Evolutionary conservation across 2,797 vertebrate genomes (phyloP), one percentile per base, ranked within the genome.

Genomic region (Oophaga sylvatica): DNA sequence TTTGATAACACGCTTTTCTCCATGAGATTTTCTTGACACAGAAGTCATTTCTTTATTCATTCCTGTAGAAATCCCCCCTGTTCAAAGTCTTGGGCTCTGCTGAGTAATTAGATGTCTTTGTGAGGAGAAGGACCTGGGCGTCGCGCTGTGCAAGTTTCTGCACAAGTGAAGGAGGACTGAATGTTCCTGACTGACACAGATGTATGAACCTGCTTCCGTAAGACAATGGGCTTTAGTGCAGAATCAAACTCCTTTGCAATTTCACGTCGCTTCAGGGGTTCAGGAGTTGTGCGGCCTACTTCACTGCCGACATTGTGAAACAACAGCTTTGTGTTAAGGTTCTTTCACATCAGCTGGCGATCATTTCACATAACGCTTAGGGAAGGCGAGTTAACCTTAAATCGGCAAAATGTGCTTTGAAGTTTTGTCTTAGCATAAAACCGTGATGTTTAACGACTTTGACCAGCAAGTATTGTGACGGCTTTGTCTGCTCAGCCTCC

Each of bases 131-230:
- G 77, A 80, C 77, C 77, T 73, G 85, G 53, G n/a, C 70, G 78
- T 62, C 67, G 12, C 19, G 26, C 85, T 60, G 77, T 60, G 85
- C 65, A 7, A 12, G 29, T 71, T 73, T 60, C 68, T 87, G 62
- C n/a, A 77, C 53, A 53, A 35, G 68, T 75, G 86, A 76, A 35
- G 86, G 85, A 87, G 79, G 79, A 81, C 79, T 48, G 41, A 87
- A 59, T 75, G 79, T 82, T 75, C 68, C 65, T 87, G 86, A 87
- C 86, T 57, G 86, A n/a, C 81, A 59, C 85, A 87, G 79, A 87
- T 87, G 57, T 87, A 82, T 76, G 86, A 78, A 87, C 80, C 86
- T 83, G 86, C 86, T 77, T 41, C 73, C 13, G 76, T 35, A 79
- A 80, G 79, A 70, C 76, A 86, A 86, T 86, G 56, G 63, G 48